These are phyloP conservation scores for Tricholauxania praeusta DNA, from an alignment of 2,888 invertebrate species.

Conservation along the genomic window DNA sequence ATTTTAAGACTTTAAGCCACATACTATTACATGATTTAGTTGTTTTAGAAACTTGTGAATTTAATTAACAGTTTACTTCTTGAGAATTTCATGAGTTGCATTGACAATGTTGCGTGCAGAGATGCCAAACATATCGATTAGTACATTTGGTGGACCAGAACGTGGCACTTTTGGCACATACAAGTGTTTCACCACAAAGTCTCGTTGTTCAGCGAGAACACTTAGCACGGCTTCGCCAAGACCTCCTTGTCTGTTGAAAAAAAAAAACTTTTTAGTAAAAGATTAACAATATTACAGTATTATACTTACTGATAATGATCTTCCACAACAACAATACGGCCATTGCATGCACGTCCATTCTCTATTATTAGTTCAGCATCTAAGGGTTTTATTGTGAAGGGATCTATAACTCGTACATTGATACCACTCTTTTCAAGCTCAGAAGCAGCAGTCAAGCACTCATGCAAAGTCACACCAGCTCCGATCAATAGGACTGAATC, in stretches of 20 bases:
- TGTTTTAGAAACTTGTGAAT: neutral
- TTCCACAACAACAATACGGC: slow-evolving; percentile 91
- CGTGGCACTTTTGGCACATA: slow-evolving; percentile 88
- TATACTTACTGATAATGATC: slow-evolving; percentile 92
- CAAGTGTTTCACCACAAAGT: slow-evolving; percentile 81
- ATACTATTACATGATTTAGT: slow-evolving; percentile 3
- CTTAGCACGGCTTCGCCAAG: slow-evolving; percentile 94
- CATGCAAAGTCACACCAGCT: slow-evolving; percentile 93
- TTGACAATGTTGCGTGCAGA: slow-evolving; percentile 82
- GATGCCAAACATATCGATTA: slow-evolving; percentile 91
- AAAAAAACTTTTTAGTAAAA: slow-evolving; percentile 25
- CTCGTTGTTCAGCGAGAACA: slow-evolving; percentile 79
- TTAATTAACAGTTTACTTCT: slow-evolving; percentile 63
- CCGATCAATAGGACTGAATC: slow-evolving; percentile 92
- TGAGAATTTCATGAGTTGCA: slow-evolving; percentile 76
- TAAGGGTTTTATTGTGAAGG: slow-evolving; percentile 96
- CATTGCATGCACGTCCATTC: slow-evolving; percentile 83
- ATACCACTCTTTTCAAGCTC: slow-evolving; percentile 79
- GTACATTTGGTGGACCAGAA: slow-evolving; percentile 88
- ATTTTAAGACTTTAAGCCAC: neutral
- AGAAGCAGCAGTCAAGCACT: slow-evolving; percentile 87
- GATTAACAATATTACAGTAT: neutral
- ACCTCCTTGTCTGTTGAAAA: slow-evolving; percentile 76
- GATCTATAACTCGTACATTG: slow-evolving; percentile 88
- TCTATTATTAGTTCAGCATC: slow-evolving; percentile 82